These are phyloP conservation scores for Junco hyemalis DNA, from an alignment of 2,113 vertebrate species.

Conservation along the genomic window DNA sequence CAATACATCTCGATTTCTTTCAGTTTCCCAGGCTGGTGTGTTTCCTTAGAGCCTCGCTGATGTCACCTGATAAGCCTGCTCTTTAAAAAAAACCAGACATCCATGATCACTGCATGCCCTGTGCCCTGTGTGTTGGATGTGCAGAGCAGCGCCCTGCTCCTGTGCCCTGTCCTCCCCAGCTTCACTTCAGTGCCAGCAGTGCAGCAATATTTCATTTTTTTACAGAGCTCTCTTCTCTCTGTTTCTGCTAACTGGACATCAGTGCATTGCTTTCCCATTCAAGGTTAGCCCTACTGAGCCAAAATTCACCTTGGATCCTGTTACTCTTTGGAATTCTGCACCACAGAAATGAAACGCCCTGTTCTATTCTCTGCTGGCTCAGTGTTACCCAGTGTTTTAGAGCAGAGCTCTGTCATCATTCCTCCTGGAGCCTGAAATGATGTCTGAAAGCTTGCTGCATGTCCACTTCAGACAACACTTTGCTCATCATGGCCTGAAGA, in stretches of 20 bases:
- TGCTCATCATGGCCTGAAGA: neutral
- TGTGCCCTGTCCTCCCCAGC: fast-evolving
- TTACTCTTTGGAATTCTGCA: neutral
- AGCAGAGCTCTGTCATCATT: neutral
- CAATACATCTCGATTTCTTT: neutral
- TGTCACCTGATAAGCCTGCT: neutral
- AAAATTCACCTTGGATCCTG: neutral
- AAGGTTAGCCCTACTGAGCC: neutral
- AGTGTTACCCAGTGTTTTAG: neutral
- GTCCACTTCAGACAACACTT: neutral
- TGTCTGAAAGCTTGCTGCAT: neutral
- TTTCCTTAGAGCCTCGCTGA: neutral
- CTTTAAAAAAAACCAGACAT: neutral
- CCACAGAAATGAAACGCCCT: neutral
- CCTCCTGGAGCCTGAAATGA: neutral
- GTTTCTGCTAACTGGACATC: neutral
- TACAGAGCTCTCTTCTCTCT: neutral
- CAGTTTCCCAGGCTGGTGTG: fast-evolving
- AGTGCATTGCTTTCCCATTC: neutral
- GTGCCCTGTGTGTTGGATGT: neutral
- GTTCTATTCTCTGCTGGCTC: neutral
- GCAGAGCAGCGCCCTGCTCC: neutral
- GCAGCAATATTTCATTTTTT: neutral
- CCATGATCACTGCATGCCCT: fast-evolving
- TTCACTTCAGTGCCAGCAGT: neutral